Evolutionary conservation across 2,888 invertebrate genomes (phyloP).

Genomic region (Noctua pronuba): DNA sequence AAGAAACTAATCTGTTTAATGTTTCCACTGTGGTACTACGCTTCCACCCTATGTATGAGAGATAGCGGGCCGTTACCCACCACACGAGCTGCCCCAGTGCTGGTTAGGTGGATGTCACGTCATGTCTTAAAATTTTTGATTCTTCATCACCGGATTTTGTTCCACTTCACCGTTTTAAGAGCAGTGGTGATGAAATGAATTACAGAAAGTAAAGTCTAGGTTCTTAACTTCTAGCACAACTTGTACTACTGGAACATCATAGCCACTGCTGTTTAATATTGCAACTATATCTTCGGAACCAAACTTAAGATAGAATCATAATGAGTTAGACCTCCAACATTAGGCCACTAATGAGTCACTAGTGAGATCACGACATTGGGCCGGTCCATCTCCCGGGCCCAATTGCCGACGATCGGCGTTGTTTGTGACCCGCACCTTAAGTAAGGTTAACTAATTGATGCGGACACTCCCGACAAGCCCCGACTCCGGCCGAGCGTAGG

Average conservation of each 20-base stretch:
- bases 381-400: slow-evolving; percentile 64
- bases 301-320: not conserved
- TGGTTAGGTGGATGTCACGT: not conserved
- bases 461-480: slow-evolving; percentile 67
- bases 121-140: no score
- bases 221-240: not conserved
- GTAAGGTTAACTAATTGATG: slow-evolving; percentile 89
- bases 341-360: slow-evolving; percentile 56
- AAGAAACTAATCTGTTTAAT: no score
- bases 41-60: no score
- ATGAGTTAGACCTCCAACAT: slow-evolving; percentile 29
- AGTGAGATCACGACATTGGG: slow-evolving; percentile 63
- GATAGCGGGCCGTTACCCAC: no score
- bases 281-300: not conserved
- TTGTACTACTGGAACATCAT: not conserved
- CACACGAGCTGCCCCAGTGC: no score
- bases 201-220: not conserved
- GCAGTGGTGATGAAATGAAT: not conserved
- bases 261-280: not conserved
- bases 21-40: no score
- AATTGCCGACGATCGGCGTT: slow-evolving; percentile 72
- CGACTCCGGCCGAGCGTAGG: slow-evolving; percentile 64
- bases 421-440: slow-evolving; percentile 90
- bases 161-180: not conserved
- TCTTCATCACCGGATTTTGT: no score